Evolutionary conservation across 2,113 vertebrate species (phyloP).

Genomic region (Tragelaphus buxtoni): DNA sequence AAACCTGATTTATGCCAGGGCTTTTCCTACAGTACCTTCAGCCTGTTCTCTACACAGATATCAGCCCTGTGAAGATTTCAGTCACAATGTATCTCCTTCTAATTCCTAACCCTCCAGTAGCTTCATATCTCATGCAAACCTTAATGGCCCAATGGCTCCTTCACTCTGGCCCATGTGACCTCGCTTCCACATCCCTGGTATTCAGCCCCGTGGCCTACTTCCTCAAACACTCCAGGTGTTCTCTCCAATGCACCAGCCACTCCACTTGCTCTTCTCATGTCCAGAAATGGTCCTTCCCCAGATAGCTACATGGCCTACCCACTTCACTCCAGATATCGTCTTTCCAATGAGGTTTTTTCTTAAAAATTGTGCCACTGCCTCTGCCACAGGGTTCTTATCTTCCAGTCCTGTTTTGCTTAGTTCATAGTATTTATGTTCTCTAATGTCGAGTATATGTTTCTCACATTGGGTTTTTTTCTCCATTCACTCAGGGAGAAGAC

Average conservation of each 20-base stretch:
- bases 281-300: background rate
- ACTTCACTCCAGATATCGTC: background rate
- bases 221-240: background rate
- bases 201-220: background rate
- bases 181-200: accelerated
- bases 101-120: background rate
- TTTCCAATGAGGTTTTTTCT: background rate
- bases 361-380: background rate
- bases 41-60: background rate
- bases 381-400: background rate
- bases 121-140: background rate
- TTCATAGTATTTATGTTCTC: background rate
- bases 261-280: background rate
- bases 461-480: background rate
- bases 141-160: background rate
- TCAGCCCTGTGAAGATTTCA: background rate
- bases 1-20: background rate
- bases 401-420: background rate
- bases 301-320: no score
- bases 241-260: background rate
- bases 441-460: background rate
- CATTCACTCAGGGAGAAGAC: background rate
- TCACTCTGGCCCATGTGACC: no score
- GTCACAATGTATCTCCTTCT: background rate
- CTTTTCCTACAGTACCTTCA: background rate